Evolutionary conservation across 2,888 invertebrate species (phyloP).

Genomic region (Andricus quercusramuli): DNA sequence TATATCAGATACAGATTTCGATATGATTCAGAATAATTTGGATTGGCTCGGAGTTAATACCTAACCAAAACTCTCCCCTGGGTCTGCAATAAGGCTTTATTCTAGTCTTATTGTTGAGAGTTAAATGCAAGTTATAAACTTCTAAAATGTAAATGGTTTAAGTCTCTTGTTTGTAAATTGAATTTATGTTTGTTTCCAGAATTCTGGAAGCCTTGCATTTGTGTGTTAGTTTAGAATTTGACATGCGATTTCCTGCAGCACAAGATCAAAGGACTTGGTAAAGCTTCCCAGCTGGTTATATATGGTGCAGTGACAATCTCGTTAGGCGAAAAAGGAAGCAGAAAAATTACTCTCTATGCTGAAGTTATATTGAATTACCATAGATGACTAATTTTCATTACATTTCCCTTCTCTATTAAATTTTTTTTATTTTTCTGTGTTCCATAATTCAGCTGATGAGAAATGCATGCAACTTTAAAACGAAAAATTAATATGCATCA

Average conservation of each 20-base stretch:
- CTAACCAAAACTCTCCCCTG: too few species aligned
- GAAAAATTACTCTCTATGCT: background rate
- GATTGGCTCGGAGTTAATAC: too few species aligned
- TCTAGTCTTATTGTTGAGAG: background rate
- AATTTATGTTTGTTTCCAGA: background rate
- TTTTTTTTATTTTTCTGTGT: too few species aligned
- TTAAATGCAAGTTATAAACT: background rate
- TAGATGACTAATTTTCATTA: background rate
- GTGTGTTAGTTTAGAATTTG: slow-evolving; percentile 26
- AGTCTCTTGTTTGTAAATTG: slow-evolving; percentile 24
- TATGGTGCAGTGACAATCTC: slow-evolving; percentile 20
- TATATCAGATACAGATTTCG: too few species aligned
- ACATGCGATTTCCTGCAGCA: slow-evolving; percentile 16
- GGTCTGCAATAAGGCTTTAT: too few species aligned
- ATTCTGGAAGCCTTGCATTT: background rate
- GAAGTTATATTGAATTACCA: background rate
- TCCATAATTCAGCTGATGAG: too few species aligned
- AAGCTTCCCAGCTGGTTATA: slow-evolving; percentile 34
- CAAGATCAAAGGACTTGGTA: slow-evolving; percentile 34
- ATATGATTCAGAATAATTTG: too few species aligned
- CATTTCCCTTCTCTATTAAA: background rate
- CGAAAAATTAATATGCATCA: too few species aligned
- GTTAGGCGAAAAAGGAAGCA: slow-evolving; percentile 16
- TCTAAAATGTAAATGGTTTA: background rate
- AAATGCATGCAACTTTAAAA: too few species aligned